A percentile compares a stretch with the other conserved stretches of the same genome.
These are phyloP conservation scores for Scatophagus argus DNA, from an alignment of 2,113 vertebrate genomes.

Conservation along the genomic window DNA sequence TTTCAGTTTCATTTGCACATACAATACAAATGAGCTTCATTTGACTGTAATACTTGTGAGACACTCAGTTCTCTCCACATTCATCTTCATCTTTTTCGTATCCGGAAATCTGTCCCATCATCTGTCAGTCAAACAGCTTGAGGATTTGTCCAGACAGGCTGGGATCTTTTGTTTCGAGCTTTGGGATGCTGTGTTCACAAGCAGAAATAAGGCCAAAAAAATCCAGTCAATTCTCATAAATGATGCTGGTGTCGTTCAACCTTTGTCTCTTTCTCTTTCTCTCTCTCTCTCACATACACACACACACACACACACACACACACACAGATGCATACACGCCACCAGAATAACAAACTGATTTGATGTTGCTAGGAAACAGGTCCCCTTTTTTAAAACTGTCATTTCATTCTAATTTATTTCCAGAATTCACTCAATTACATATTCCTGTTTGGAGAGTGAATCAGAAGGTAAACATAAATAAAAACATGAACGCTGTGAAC, in stretches of 20 bases:
- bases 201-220: constrained; percentile 36
- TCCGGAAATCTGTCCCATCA: constrained; percentile 51
- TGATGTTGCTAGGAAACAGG: constrained; percentile 87
- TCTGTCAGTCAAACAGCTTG: constrained; percentile 49
- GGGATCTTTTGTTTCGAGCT: constrained; percentile 30
- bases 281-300: constrained; percentile 24
- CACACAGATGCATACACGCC: constrained; percentile 3
- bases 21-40: constrained; percentile 36
- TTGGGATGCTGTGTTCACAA: constrained; percentile 17
- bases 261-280: constrained; percentile 35
- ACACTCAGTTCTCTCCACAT: constrained; percentile 38
- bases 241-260: constrained; percentile 23
- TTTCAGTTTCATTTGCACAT: constrained; percentile 39
- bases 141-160: constrained; percentile 52
- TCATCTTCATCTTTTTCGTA: constrained; percentile 9
- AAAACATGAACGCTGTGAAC: constrained; percentile 20
- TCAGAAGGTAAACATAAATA: constrained; percentile 48
- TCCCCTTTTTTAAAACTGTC: constrained; percentile 55
- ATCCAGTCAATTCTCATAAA: constrained; percentile 28
- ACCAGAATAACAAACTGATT: constrained; percentile 74
- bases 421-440: constrained; percentile 64
- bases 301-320: constrained; percentile 8
- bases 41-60: constrained; percentile 26
- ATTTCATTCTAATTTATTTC: constrained; percentile 79
- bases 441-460: constrained; percentile 48